Percentiles rank a stretch among this genome's conserved stretches.
phyloP scores from a whole-genome alignment of 1,140 invertebrate genomes.

The Halictus rubicundus region DNA sequence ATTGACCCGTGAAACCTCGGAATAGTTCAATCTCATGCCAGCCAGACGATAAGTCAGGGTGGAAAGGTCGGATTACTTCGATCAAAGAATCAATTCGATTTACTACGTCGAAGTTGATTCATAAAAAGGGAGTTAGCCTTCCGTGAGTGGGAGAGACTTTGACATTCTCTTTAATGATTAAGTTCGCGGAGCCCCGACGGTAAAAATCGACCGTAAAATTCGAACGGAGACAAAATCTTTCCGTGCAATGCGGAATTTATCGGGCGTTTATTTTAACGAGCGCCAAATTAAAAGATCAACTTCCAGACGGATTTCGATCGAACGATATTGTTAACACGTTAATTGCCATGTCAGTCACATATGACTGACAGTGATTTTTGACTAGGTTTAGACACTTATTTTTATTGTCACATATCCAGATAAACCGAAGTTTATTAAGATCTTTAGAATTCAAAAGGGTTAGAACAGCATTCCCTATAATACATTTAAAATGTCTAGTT shows the following conservation, averaged over 20 bases:
- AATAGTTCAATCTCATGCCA: conserved; percentile 44
- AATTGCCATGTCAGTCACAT: too few species aligned
- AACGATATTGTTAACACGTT: too few species aligned
- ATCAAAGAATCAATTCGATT: conserved; percentile 46
- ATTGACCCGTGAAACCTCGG: conserved; percentile 51
- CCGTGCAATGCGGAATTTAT: not conserved
- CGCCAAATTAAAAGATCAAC: not conserved
- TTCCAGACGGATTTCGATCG: too few species aligned
- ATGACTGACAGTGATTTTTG: too few species aligned
- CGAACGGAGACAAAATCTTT: not conserved
- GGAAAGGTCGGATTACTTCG: conserved; percentile 40
- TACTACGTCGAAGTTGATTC: conserved; percentile 7
- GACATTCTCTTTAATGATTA: not conserved
- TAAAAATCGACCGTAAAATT: not conserved
- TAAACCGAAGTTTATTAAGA: too few species aligned
- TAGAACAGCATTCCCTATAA: too few species aligned
- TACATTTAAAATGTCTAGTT: too few species aligned
- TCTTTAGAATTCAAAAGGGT: too few species aligned
- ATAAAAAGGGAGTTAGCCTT: conserved; percentile 17
- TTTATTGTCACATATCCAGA: too few species aligned
- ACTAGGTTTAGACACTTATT: too few species aligned
- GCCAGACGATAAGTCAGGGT: conserved; percentile 26
- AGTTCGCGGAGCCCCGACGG: not conserved
- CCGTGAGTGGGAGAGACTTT: not conserved
- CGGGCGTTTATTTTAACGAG: not conserved